Evolutionary conservation across 37 sponge, comb jelly and placozoan species (phyloP), one percentile per base, ranked within the genome.

Genomic region (Haliclona indistincta): DNA sequence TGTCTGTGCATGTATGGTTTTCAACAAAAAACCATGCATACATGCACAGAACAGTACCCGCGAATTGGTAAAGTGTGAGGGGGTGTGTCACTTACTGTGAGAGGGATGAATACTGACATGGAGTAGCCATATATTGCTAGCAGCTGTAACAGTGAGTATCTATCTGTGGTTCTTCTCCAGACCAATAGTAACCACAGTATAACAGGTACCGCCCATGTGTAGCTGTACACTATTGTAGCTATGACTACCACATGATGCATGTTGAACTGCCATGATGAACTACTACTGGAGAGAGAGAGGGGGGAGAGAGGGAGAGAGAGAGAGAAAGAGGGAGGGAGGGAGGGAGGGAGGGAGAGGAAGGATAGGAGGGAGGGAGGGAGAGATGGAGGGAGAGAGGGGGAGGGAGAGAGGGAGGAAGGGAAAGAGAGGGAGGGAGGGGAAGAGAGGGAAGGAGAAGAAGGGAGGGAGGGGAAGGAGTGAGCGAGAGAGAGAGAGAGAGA

Each of bases 71-170:
- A n/a, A n/a, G n/a, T n/a, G n/a, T n/a, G n/a, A n/a, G n/a, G 8
- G 63, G 10, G 28, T 11, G 10, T 32, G 10, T 8, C 35, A 56
- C 83, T 70, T 40, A 88, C 78, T 43, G 74, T 44, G 0, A 87
- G 53, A 38, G 88, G 82, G 23, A 88, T 88, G 63, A 71, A 81
- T 35, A 81, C 64, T 29, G 68, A 38, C 6, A 88, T 63, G 51
- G 78, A 76, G 56, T 88, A 88, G 36, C 88, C 88, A 54, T 88
- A 88, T 30, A 88, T 60, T 10, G 83, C 55, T 17, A 82, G 70
- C 20, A 82, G 64, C 65, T 82, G 64, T 0, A 81, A 43, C 32
- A 88, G 63, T 11, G 83, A 51, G 62, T 86, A 75, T 4, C 56
- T 49, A 51, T 45, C 63, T 1, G 35, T 28, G 29, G 52, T 62